Conservation (phyloP, 2,113 vertebrate species). For the Pachyramphus minor region DNA sequence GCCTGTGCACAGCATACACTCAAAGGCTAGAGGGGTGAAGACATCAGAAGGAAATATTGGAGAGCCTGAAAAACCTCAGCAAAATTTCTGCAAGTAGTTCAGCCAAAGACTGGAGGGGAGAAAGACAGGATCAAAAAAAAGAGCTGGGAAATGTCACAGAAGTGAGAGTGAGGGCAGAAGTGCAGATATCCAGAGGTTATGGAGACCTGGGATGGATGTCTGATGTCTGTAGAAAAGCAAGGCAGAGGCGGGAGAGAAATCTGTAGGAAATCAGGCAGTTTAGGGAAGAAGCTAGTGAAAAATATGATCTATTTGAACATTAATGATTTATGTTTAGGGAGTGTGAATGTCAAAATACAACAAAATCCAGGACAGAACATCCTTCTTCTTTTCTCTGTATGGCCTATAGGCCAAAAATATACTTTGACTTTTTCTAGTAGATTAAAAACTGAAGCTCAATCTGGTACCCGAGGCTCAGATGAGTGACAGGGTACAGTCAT, state of each 20-base stretch:
- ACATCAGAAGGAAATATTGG: neutral
- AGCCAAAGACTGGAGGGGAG: neutral
- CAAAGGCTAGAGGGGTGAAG: accelerated
- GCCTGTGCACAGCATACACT: accelerated
- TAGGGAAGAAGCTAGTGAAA: neutral
- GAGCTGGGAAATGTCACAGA: neutral
- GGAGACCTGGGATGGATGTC: neutral
- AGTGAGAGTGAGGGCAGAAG: neutral
- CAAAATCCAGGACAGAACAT: neutral
- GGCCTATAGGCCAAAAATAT: neutral
- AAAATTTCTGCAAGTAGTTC: neutral
- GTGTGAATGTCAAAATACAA: neutral
- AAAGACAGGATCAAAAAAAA: neutral
- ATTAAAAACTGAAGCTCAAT: neutral
- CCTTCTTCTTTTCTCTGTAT: neutral
- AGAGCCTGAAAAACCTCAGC: neutral
- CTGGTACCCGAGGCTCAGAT: neutral
- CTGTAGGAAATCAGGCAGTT: neutral
- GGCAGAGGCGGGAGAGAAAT: neutral
- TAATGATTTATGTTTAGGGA: neutral
- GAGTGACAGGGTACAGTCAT: neutral
- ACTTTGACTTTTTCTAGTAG: neutral
- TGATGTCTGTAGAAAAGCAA: neutral
- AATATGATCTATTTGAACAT: neutral
- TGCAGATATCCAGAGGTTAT: neutral